Evolutionary conservation across 2,113 vertebrate genomes (phyloP).

Genomic region (Pongo pygmaeus): DNA sequence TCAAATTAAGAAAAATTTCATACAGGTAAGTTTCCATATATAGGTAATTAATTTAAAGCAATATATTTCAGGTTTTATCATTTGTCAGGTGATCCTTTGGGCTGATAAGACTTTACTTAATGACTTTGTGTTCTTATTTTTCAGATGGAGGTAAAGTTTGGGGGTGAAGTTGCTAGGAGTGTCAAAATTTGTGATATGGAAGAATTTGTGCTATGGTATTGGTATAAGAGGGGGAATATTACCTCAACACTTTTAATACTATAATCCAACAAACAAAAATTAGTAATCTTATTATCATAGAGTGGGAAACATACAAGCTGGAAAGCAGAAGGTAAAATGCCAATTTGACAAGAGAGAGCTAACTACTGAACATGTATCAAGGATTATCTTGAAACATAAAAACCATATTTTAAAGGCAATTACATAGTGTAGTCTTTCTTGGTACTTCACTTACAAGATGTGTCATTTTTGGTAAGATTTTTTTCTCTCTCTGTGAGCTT

Average conservation of each 20-base stretch:
- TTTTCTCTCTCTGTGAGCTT: not conserved
- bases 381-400: not conserved
- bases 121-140: not conserved
- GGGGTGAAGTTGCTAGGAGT: not conserved
- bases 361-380: not conserved
- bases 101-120: not conserved
- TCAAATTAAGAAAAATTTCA: not conserved
- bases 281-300: not conserved
- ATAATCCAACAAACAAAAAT: not conserved
- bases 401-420: not conserved
- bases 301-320: not conserved
- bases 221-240: not conserved
- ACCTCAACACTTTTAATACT: not conserved
- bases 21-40: not conserved
- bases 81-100: not conserved
- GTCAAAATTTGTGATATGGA: not conserved
- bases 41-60: not conserved
- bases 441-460: not conserved
- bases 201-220: not conserved
- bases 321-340: not conserved
- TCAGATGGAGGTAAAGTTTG: not conserved
- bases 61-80: not conserved
- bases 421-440: not conserved
- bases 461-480: not conserved
- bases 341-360: not conserved